Conservation (phyloP, 1,140 invertebrate genomes). For the Cydia pomonella region DNA sequence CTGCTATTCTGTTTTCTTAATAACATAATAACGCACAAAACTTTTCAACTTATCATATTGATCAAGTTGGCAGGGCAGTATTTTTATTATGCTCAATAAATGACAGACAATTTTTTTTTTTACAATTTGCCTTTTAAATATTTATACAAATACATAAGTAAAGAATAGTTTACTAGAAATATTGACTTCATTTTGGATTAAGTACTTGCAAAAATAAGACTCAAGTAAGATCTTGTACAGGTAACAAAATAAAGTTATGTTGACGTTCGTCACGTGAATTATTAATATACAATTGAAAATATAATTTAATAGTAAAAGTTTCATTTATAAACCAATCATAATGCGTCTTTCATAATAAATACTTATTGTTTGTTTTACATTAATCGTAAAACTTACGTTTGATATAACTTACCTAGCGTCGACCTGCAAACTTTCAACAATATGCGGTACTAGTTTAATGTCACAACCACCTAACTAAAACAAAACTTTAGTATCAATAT, state of each 20-base stretch:
- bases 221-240: too few species aligned
- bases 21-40: too few species aligned
- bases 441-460: background rate
- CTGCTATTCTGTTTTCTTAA: too few species aligned
- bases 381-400: background rate
- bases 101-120: too few species aligned
- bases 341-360: background rate
- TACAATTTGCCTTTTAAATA: too few species aligned
- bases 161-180: too few species aligned
- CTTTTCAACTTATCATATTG: too few species aligned
- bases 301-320: background rate
- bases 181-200: too few species aligned
- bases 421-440: slow-evolving; percentile 4
- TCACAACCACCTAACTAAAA: background rate
- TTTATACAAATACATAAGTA: too few species aligned
- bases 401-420: background rate
- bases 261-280: background rate
- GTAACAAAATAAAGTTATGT: background rate
- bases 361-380: background rate
- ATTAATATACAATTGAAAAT: background rate
- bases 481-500: background rate
- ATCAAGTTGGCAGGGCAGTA: too few species aligned
- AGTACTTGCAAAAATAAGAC: too few species aligned
- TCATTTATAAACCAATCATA: background rate
- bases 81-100: too few species aligned